A percentile compares a stretch with the other conserved stretches of the same genome.
phyloP scores from a whole-genome alignment of 2,797 vertebrate species.

The Okamejei kenojei region DNA sequence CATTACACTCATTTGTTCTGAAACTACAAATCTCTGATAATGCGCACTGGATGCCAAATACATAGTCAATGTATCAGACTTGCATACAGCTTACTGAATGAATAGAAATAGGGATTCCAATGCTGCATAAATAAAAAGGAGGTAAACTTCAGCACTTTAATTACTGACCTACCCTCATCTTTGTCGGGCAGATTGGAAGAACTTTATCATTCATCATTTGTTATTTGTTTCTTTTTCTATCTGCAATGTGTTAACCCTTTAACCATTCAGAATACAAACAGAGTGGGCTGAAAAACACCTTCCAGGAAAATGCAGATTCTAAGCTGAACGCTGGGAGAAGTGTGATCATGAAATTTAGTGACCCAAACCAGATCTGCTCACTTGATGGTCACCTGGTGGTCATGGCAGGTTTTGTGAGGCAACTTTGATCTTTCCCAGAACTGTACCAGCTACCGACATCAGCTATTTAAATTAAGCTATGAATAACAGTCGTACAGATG shows the following conservation, averaged over 20 bases:
- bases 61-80: neutral
- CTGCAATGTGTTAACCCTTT: neutral
- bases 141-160: neutral
- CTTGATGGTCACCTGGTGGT: neutral
- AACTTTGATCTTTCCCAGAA: neutral
- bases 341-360: neutral
- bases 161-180: neutral
- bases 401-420: neutral
- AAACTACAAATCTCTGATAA: constrained; percentile 10
- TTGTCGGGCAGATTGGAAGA: neutral
- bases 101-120: neutral
- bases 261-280: neutral
- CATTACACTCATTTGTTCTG: neutral
- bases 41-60: neutral
- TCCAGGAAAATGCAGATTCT: neutral
- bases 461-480: neutral
- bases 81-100: neutral
- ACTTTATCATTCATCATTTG: neutral
- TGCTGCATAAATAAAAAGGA: neutral
- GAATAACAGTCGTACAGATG: neutral
- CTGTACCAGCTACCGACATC: neutral
- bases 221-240: neutral
- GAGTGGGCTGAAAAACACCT: neutral
- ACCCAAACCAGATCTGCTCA: neutral
- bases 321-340: neutral